Base-by-base conservation (phyloP, 1,140 invertebrate genomes). In the Bombus polaris region DNA sequence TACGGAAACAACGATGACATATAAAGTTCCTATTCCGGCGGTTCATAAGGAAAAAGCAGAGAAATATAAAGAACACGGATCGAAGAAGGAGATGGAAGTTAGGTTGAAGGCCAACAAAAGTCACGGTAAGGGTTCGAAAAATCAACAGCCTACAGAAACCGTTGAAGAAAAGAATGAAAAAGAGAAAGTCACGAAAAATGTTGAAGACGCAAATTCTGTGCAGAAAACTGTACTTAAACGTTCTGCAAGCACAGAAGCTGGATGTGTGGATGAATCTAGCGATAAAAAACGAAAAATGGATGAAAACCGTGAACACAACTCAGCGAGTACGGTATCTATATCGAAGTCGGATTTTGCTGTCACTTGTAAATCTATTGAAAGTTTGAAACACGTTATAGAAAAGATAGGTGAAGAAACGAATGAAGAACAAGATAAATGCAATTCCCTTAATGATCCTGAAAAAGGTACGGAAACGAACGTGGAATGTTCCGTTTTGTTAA, bases 11-110 rank as follows among this genome's bases (percentile, higher is more conserved):
- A 97, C 96, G 37, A 97, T 97, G 96, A 95, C 96, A 5, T 97
- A 97, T 93, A 97, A 97, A 94, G 96, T 97, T 89, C 97, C 97
- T 44, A 97, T 97, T 93, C 96, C 97, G 37, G 96, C 97, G 35
- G 96, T 97, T 79, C 94, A 95, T 65, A 94, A 94, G 71, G 93
- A 94, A 22, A 94, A 94, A 79, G 6, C 62, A n/a, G 93, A 94
- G 15, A 93, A 88, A 71, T 84, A 83, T 75, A 95, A 78, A 86
- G 95, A 90, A 95, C 59, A 91, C 65, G 79, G 87, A 15, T 94
- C 93, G 89, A 91, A 80, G 39, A 96, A 95, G 86, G 95, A 91
- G 8, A 47, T 62, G 0, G 89, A 95, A 75, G 92, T 88, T 81
- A 95, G 93, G 93, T 68, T 91, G 0, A 92, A 92, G 35, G 28